Evolutionary conservation across 2,113 vertebrate genomes (phyloP).

Genomic region (Elachura formosa): DNA sequence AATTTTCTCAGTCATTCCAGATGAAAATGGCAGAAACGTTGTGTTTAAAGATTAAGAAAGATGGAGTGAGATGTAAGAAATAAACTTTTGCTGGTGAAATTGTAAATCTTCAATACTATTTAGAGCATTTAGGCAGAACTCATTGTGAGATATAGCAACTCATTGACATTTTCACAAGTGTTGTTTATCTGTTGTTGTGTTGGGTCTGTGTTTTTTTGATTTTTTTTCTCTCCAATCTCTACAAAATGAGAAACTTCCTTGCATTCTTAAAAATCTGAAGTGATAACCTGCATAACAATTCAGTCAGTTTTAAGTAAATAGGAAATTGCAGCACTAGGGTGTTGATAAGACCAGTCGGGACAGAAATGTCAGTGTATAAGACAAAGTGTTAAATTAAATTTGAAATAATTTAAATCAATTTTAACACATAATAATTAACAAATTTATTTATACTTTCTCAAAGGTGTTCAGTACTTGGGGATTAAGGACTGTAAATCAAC

Average conservation of each 20-base stretch:
- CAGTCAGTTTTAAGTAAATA: constrained; percentile 10
- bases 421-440: constrained; percentile 28
- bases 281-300: neutral
- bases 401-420: constrained; percentile 22
- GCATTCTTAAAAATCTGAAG: neutral
- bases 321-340: neutral
- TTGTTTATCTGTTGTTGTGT: neutral
- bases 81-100: neutral
- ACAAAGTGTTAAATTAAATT: neutral
- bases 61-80: neutral
- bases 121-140: neutral
- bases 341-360: constrained; percentile 16
- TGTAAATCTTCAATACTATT: neutral
- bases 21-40: neutral
- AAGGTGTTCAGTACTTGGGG: neutral
- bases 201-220: neutral
- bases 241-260: neutral
- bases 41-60: neutral
- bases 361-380: constrained; percentile 12
- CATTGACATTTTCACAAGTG: constrained; percentile 15
- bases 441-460: constrained; percentile 14
- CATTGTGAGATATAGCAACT: neutral
- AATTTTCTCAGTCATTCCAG: neutral
- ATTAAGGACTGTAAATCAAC: neutral
- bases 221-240: neutral